phyloP scores from a whole-genome alignment of 2,797 vertebrate species.

The Notolabrus celidotus region DNA sequence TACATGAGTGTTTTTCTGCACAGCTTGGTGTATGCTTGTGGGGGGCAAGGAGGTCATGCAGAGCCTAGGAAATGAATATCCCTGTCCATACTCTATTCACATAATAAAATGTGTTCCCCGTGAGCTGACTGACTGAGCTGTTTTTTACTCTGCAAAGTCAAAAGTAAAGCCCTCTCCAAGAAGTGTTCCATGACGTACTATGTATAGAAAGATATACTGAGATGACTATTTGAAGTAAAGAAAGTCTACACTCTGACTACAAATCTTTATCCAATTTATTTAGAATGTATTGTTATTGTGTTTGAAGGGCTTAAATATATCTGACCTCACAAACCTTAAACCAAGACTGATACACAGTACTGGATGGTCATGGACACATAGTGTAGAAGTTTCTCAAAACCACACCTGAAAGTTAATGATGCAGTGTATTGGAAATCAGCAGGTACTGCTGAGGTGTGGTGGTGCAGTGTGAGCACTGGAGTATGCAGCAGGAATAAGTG shows the following conservation, averaged over 20 bases:
- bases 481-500: slow-evolving; percentile 11
- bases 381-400: background rate
- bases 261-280: no score
- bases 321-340: background rate
- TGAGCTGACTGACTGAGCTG: no score
- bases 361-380: background rate
- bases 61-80: no score
- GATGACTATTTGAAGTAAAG: no score
- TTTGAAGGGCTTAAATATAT: slow-evolving; percentile 10
- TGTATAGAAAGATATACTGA: no score
- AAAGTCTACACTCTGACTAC: no score
- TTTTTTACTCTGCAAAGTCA: no score
- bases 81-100: background rate
- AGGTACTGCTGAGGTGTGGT: background rate
- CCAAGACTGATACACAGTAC: background rate
- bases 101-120: background rate
- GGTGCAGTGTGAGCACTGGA: background rate
- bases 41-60: slow-evolving; percentile 16
- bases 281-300: no score
- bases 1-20: slow-evolving; percentile 1
- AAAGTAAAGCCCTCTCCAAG: no score
- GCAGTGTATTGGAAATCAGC: background rate
- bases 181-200: no score
- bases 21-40: background rate
- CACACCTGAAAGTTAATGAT: slow-evolving; percentile 22